Evolutionary conservation across 2,888 invertebrate species (phyloP), one percentile per base, ranked within the genome.

Genomic region (Rhorus exstirpatorius): DNA sequence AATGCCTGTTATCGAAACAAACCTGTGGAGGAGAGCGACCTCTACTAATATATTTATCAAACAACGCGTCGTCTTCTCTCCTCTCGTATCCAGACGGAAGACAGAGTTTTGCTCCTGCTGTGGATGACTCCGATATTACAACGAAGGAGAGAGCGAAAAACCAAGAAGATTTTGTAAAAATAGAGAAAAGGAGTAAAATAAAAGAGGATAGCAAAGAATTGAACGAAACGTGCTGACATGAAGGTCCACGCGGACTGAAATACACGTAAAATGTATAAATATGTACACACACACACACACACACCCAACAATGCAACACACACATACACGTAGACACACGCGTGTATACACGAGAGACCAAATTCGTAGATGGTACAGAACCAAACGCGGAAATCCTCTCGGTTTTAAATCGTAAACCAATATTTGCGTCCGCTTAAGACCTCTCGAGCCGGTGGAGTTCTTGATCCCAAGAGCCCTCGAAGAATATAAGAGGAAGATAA

Each of bases 41-140:
- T 86, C 84, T 86, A 87, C 88, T 91, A 90, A 91, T 90, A 89
- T 88, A 88, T 90, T 91, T 90, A 90, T 90, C 90, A 91, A 91
- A 91, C 89, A 90, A 74, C 81, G 72, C 70, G 74, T 72, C 72
- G 31, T 60, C 17, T 55, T 72, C 72, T 41, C 67, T 14, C 41
- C 19, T 53, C 61, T 68, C 58, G 61, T 83, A 51, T 81, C 70
- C 75, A 7, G 14, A 24, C 44, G 21, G 63, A 38, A 46, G 24
- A 61, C 41, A 19, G 53, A 63, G 31, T 55, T 61, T 65, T 21
- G 26, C 49, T 53, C 60, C 49, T 55, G 35, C 31, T 31, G 75
- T 21, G 77, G 44, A n/a, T 53, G 60, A 60, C 65, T 60, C 41
- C 24, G 24, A 24, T 55, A 53, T 67, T 74, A 74, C 38, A 67